Percentiles rank a stretch among this genome's conserved stretches.
phyloP scores from a whole-genome alignment of 2,113 vertebrate species.

The Nematolebias whitei region DNA sequence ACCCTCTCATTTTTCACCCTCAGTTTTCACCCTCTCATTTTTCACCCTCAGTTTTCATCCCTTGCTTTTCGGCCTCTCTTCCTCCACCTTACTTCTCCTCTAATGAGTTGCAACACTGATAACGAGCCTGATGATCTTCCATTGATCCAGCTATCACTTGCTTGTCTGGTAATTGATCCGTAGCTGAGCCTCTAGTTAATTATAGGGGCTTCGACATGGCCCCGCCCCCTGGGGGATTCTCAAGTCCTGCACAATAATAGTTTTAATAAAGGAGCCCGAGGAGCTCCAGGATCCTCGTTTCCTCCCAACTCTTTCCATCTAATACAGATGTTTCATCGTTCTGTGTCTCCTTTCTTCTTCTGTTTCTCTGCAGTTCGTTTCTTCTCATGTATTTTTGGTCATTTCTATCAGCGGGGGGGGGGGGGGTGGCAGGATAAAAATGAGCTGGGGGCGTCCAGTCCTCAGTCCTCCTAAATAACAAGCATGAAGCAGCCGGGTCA shows the following conservation, averaged over 20 bases:
- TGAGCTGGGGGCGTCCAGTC: constrained; percentile 90
- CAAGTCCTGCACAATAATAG: constrained; percentile 99
- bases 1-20: too few relatives aligned
- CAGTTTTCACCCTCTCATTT: too few relatives aligned
- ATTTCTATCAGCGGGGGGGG: constrained; percentile 49
- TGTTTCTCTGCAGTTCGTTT: constrained; percentile 37
- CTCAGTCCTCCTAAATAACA: constrained; percentile 96
- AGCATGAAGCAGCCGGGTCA: constrained; percentile 95
- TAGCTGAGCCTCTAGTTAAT: constrained; percentile 99
- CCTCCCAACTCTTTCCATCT: constrained; percentile 51
- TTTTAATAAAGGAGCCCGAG: constrained; percentile 99
- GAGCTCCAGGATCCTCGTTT: constrained; percentile 83
- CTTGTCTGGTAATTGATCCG: constrained; percentile 99
- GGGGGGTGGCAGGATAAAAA: neutral
- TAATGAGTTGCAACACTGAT: constrained; percentile 99
- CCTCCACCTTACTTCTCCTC: too few relatives aligned
- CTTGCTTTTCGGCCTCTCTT: too few relatives aligned
- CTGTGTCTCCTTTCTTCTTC: constrained; percentile 28
- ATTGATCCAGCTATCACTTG: constrained; percentile 99
- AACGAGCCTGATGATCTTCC: constrained; percentile 99
- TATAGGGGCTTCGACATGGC: constrained; percentile 99
- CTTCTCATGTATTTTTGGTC: constrained; percentile 28
- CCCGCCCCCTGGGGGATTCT: constrained; percentile 88
- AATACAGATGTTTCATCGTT: constrained; percentile 31
- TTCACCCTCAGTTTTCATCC: too few relatives aligned